Conservation (phyloP, 2,888 invertebrate species). For the Esperia sulphurella region DNA sequence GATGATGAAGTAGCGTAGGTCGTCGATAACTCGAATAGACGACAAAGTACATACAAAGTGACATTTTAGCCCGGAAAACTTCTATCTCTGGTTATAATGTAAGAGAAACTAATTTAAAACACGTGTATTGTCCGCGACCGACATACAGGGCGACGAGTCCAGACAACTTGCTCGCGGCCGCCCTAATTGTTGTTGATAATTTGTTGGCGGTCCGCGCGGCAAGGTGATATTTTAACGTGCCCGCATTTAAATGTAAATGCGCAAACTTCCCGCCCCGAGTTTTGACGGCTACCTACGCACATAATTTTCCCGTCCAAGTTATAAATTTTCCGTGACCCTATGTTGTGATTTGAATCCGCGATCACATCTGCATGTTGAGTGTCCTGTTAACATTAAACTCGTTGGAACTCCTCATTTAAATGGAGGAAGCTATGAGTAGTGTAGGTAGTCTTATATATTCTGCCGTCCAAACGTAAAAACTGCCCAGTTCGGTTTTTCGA, state of each 20-base stretch:
- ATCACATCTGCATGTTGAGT: slow-evolving; percentile 55
- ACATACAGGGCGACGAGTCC: no score
- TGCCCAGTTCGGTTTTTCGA: no score
- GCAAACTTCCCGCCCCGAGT: slow-evolving; percentile 54
- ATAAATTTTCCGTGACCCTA: slow-evolving; percentile 45
- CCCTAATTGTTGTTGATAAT: slow-evolving; percentile 69
- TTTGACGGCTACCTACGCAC: slow-evolving; percentile 59
- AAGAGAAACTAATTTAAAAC: no score
- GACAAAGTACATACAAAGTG: no score
- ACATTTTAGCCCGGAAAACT: no score
- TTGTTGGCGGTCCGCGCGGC: slow-evolving; percentile 42
- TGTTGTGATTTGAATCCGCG: slow-evolving; percentile 50
- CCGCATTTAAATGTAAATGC: slow-evolving; percentile 71
- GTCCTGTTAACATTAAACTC: slow-evolving; percentile 33
- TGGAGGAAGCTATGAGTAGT: slow-evolving; percentile 5
- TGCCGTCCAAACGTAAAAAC: no score
- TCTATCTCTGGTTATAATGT: no score
- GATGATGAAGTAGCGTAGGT: no score
- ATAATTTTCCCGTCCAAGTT: slow-evolving; percentile 64
- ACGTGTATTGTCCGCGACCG: no score
- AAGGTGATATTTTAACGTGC: slow-evolving; percentile 66
- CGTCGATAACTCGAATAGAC: no score
- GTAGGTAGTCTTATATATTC: slow-evolving; percentile 32
- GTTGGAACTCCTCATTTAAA: slow-evolving; percentile 1
- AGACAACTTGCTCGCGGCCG: no score